Percentiles rank a stretch among this genome's conserved stretches.
Evolutionary conservation across 1,140 invertebrate genomes (phyloP).

Genomic region (Bactericera cockerelli): DNA sequence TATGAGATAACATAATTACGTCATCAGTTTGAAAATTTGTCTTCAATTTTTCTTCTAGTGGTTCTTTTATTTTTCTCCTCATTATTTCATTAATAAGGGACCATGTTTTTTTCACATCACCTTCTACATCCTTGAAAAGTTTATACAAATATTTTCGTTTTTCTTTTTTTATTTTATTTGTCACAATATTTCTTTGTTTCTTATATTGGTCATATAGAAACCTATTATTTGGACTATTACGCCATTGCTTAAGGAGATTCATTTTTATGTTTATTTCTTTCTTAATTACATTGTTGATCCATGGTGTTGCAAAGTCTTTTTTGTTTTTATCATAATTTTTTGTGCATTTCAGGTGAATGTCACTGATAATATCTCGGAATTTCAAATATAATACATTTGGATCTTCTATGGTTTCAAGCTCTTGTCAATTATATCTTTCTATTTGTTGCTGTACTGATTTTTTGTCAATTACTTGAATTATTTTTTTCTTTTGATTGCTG

Average conservation of each 20-base stretch:
- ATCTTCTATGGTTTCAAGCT: background rate
- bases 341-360: background rate
- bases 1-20: background rate
- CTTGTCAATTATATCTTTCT: background rate
- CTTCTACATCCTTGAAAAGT: background rate
- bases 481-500: background rate
- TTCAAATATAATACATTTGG: background rate
- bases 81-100: background rate
- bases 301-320: background rate
- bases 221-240: background rate
- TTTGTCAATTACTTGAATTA: background rate
- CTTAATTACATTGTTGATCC: background rate
- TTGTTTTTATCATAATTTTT: background rate
- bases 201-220: background rate
- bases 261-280: background rate
- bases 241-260: background rate
- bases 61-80: background rate
- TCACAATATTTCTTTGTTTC: background rate
- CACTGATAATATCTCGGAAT: background rate
- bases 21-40: background rate
- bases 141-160: background rate
- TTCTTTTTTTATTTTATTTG: background rate
- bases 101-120: constrained; percentile 1
- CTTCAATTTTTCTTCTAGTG: background rate
- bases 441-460: background rate